Evolutionary conservation across 2,797 vertebrate species (phyloP).

Genomic region (Rallus crepitans): DNA sequence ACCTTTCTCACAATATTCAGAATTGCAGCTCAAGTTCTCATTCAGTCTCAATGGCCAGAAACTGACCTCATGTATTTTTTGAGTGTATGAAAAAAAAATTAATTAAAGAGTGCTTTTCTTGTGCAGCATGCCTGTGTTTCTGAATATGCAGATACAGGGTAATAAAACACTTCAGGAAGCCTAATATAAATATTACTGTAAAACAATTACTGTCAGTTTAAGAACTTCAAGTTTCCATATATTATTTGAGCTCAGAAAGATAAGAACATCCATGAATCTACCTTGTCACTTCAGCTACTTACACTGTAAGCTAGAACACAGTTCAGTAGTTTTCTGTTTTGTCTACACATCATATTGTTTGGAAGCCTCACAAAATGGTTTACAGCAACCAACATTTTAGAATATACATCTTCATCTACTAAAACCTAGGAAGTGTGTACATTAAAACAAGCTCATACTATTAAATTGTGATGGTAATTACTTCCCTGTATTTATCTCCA

Average conservation of each 20-base stretch:
- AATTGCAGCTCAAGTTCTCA: background rate
- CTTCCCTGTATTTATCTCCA: slow-evolving; percentile 25
- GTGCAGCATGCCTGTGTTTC: background rate
- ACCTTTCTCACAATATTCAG: background rate
- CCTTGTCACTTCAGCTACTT: slow-evolving; percentile 68
- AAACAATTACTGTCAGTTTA: slow-evolving; percentile 45
- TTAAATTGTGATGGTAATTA: slow-evolving; percentile 11
- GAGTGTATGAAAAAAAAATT: background rate
- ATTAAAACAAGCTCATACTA: background rate
- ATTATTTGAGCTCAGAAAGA: slow-evolving; percentile 47
- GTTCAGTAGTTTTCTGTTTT: slow-evolving; percentile 35
- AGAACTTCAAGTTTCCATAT: slow-evolving; percentile 33
- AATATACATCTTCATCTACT: slow-evolving; percentile 27
- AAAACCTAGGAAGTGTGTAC: background rate
- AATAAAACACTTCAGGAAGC: background rate
- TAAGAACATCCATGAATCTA: slow-evolving; percentile 56
- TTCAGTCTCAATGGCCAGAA: background rate
- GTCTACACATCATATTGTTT: background rate
- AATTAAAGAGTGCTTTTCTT: background rate
- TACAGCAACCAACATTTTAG: background rate
- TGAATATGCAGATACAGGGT: background rate
- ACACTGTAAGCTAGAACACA: slow-evolving; percentile 42
- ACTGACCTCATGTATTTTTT: background rate
- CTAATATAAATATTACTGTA: background rate
- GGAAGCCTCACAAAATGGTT: slow-evolving; percentile 8